These are phyloP conservation scores for Lophochroa leadbeateri DNA, from an alignment of 2,113 vertebrate species.

Conservation along the genomic window DNA sequence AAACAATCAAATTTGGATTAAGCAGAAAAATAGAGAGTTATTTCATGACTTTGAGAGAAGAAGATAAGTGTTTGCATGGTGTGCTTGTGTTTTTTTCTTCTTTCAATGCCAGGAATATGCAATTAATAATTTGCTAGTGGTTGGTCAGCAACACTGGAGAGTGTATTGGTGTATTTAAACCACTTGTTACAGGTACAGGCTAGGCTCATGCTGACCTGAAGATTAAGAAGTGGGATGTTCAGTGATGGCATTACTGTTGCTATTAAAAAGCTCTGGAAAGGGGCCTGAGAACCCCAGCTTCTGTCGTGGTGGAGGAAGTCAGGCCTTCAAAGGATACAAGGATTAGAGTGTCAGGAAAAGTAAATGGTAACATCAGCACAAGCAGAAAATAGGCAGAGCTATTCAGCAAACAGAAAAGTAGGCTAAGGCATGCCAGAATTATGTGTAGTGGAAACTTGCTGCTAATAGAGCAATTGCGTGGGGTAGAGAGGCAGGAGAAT, in stretches of 20 bases:
- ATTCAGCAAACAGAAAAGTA: constrained; percentile 78
- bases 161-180: constrained; percentile 52
- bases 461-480: constrained; percentile 60
- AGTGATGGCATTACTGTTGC: constrained; percentile 71
- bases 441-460: constrained; percentile 74
- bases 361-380: constrained; percentile 78
- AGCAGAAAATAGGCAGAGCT: constrained; percentile 79
- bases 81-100: not conserved
- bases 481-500: constrained; percentile 47
- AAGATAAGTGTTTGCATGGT: not conserved
- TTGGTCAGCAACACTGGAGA: constrained; percentile 40
- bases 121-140: constrained; percentile 47
- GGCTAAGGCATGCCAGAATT: constrained; percentile 76
- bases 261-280: constrained; percentile 77
- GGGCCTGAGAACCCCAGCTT: constrained; percentile 74
- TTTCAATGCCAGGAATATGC: constrained; percentile 37
- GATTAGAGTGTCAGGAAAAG: constrained; percentile 76
- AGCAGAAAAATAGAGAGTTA: not conserved
- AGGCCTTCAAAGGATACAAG: constrained; percentile 76
- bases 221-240: constrained; percentile 74
- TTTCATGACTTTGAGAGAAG: not conserved
- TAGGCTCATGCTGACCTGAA: constrained; percentile 70
- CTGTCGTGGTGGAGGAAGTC: constrained; percentile 70
- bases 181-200: constrained; percentile 60
- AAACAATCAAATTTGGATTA: constrained; percentile 39